Evolutionary conservation across 1,140 invertebrate species (phyloP), one percentile per base, ranked within the genome.

Genomic region (Gryon sp.): DNA sequence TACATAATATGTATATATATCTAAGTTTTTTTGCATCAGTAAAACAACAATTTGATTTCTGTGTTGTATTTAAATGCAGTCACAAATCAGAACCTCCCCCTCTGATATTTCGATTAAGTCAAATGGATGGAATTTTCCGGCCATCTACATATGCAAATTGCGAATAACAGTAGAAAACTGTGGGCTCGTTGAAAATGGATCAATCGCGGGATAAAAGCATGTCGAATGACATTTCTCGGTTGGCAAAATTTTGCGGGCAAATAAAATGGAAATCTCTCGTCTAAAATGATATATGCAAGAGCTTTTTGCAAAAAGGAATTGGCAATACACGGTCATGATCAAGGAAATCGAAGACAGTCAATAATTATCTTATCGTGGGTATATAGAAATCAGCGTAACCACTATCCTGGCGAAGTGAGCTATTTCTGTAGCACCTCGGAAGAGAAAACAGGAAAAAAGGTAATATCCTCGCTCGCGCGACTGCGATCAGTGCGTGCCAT

Each of bases 371-470:
- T 68, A 68, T 76, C 72, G 40, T 15, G 20, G 36, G 60, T 22
- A 62, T 57, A 52, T 75, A 66, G 59, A 66, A 74, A 76, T 66
- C 55, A 57, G 55, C 34, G 48, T 74, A 68, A 68, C 63, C 2
- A 68, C 55, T 53, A 60, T 57, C 45, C 9, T 22, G 48, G 28
- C 43, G n/a, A 11, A 53, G 19, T 62, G 62, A 63, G 55, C 63
- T 68, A 76, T 66, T 75, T 75, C 55, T 60, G 69, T 57, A n/a
- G 2, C 46, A 45, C 22, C 40, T 52, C 46, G 62, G 45, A 72
- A 72, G 53, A 72, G 68, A 77, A 68, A 72, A 66, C 53, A 20
- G 66, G 60, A 69, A 72, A 77, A 72, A 72, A 70, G 66, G 32
- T 40, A 26, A n/a, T n/a, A n/a, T n/a, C n/a, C 28, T 22, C 22